Evolutionary conservation across 2,113 vertebrate species (phyloP).

Genomic region (Dicaeum eximium): DNA sequence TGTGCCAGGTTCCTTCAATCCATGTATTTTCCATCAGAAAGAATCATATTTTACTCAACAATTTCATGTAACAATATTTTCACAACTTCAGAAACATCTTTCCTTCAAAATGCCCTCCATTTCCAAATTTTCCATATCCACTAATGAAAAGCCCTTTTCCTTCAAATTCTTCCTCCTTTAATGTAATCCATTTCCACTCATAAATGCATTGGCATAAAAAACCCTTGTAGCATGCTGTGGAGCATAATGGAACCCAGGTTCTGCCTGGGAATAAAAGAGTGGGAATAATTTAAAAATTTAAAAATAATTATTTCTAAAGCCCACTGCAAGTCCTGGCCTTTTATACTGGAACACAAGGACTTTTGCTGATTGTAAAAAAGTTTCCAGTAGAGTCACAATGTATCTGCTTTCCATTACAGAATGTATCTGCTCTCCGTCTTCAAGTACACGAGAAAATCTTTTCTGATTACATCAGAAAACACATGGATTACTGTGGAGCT

Average conservation of each 20-base stretch:
- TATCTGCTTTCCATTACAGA: neutral
- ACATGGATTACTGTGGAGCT: neutral
- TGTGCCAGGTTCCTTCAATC: neutral
- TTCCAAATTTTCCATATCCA: neutral
- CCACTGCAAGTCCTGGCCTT: neutral
- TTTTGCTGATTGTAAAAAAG: neutral
- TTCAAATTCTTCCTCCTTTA: neutral
- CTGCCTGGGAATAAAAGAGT: neutral
- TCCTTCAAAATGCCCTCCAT: neutral
- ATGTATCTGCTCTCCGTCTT: neutral
- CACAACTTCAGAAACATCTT: neutral
- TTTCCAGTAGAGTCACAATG: neutral
- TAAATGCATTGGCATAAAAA: neutral
- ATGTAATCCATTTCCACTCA: neutral
- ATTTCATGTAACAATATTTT: neutral
- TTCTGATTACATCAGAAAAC: neutral
- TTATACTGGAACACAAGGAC: neutral
- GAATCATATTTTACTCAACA: neutral
- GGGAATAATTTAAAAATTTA: neutral
- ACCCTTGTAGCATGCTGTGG: fast-evolving
- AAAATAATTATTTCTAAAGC: neutral
- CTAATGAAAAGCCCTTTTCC: neutral
- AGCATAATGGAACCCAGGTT: neutral
- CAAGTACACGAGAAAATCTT: neutral
- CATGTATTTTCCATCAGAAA: neutral